These are phyloP conservation scores for Menidia beryllina DNA, from an alignment of 2,113 vertebrate genomes.

Conservation along the genomic window DNA sequence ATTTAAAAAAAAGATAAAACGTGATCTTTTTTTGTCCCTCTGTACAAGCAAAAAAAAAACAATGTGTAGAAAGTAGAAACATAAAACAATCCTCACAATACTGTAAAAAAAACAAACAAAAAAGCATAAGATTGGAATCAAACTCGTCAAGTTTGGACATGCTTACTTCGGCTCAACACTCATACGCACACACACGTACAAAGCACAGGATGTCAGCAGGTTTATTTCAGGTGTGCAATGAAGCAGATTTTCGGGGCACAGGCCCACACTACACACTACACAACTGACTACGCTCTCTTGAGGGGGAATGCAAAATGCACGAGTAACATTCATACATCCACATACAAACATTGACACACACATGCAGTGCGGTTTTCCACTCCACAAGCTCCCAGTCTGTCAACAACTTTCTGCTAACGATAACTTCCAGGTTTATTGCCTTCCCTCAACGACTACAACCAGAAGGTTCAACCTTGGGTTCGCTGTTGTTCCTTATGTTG, in stretches of 20 bases:
- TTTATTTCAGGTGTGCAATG: conserved; percentile 17
- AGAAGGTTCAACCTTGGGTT: background rate
- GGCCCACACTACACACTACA: conserved; percentile 20
- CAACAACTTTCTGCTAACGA: conserved; percentile 9
- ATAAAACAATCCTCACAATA: conserved; percentile 70
- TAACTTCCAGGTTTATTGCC: background rate
- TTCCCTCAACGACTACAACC: background rate
- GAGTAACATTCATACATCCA: conserved; percentile 4
- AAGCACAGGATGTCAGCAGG: conserved; percentile 30
- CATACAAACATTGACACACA: conserved; percentile 22
- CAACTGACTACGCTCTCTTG: conserved; percentile 9
- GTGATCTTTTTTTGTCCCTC: conserved; percentile 58
- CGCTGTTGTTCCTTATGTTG: conserved; percentile 1
- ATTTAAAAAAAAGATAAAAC: conserved; percentile 80
- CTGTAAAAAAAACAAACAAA: conserved; percentile 41
- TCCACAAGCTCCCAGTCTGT: conserved; percentile 21
- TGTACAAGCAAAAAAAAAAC: conserved; percentile 71
- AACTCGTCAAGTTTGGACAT: conserved; percentile 37
- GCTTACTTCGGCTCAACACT: conserved; percentile 26
- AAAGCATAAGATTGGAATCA: conserved; percentile 36
- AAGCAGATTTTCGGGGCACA: conserved; percentile 14
- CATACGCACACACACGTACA: conserved; percentile 15
- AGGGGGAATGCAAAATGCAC: conserved; percentile 15
- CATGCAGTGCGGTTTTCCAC: conserved; percentile 47
- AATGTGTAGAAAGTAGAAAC: conserved; percentile 49